Conservation (phyloP, 2,113 vertebrate species). For the Gambusia holbrooki region DNA sequence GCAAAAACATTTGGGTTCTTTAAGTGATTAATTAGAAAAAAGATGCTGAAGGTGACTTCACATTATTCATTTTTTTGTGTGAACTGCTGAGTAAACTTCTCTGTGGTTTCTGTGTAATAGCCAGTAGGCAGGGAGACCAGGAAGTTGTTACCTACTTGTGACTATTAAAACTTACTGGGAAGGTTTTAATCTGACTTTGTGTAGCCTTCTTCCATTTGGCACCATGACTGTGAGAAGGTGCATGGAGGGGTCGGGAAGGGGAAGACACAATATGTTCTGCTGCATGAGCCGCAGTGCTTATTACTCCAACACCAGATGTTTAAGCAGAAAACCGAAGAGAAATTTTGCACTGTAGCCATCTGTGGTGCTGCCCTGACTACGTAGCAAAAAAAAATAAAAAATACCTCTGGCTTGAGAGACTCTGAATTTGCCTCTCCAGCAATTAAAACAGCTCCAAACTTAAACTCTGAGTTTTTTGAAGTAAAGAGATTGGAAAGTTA, state of each 20-base stretch:
- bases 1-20: conserved; percentile 1
- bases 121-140: conserved; percentile 19
- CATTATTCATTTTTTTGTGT: conserved; percentile 4
- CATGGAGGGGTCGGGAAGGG: neutral
- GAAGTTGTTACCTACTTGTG: conserved; percentile 24
- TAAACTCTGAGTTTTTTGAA: conserved; percentile 32
- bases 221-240: conserved; percentile 17
- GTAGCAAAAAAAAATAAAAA: neutral
- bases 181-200: conserved; percentile 40
- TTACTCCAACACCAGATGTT: conserved; percentile 59
- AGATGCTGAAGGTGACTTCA: neutral
- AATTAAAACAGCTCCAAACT: conserved; percentile 60
- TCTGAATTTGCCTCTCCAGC: conserved; percentile 51
- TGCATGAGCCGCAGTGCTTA: conserved; percentile 17
- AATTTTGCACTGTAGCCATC: conserved; percentile 49
- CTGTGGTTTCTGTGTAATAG: conserved; percentile 20
- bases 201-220: conserved; percentile 43
- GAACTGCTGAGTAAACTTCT: conserved; percentile 7
- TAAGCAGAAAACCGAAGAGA: conserved; percentile 21
- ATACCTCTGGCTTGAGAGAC: conserved; percentile 14
- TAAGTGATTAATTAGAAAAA: conserved; percentile 8
- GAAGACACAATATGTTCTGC: conserved; percentile 42
- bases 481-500: conserved; percentile 48
- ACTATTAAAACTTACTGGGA: conserved; percentile 21
- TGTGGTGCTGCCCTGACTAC: conserved; percentile 48